Evolutionary conservation across 2,888 invertebrate genomes (phyloP).

Genomic region (Pachydiplax longipennis): DNA sequence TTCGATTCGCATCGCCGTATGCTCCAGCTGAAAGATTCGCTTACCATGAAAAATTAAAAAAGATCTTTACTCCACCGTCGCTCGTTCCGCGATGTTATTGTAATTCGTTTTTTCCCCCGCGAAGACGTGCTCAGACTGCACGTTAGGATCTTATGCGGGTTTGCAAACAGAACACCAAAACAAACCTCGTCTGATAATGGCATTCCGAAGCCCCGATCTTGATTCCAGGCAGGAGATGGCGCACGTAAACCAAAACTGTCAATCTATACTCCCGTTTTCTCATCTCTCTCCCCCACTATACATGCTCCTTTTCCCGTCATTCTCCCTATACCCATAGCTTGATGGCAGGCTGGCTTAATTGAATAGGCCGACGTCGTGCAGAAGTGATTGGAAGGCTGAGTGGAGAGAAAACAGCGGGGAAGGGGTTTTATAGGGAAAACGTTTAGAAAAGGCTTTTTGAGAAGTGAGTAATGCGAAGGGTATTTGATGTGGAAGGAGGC

Average conservation of each 20-base stretch:
- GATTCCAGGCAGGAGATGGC: not conserved
- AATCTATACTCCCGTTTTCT: not conserved
- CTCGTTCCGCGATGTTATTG: no score
- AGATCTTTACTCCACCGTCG: no score
- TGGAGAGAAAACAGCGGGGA: not conserved
- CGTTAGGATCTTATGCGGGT: not conserved
- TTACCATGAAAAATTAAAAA: not conserved
- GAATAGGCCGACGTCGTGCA: not conserved
- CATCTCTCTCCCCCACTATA: not conserved
- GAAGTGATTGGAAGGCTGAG: not conserved
- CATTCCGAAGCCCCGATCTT: not conserved
- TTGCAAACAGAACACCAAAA: not conserved
- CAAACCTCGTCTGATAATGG: not conserved
- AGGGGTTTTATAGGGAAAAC: not conserved
- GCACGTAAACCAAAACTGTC: not conserved
- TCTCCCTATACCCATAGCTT: not conserved
- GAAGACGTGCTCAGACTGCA: not conserved
- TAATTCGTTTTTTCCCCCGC: no score
- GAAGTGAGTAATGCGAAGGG: not conserved
- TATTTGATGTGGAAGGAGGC: not conserved
- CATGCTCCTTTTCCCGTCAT: not conserved
- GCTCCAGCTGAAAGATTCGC: not conserved
- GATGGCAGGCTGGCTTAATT: not conserved
- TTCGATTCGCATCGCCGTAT: not conserved
- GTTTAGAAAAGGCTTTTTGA: not conserved